phyloP scores from a whole-genome alignment of 2,113 vertebrate genomes.

The Neogobius melanostomus region DNA sequence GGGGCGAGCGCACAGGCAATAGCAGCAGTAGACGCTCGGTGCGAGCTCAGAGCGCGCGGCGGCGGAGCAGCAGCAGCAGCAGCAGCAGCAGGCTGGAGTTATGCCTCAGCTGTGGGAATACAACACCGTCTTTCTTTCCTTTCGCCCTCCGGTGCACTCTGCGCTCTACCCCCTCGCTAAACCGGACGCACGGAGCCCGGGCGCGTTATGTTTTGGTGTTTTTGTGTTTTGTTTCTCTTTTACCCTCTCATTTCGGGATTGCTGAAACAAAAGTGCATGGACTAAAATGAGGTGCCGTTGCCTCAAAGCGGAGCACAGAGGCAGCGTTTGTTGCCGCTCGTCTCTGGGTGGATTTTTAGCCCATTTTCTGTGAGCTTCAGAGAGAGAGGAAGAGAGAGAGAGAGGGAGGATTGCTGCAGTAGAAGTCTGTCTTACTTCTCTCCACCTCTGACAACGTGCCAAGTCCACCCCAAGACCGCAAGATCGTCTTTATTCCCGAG shows the following conservation, averaged over 20 bases:
- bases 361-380: constrained; percentile 57
- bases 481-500: constrained; percentile 38
- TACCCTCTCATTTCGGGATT: constrained; percentile 39
- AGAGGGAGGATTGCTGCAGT: constrained; percentile 40
- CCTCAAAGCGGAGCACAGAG: constrained; percentile 31
- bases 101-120: constrained; percentile 62
- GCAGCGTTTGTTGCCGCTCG: constrained; percentile 27
- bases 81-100: constrained; percentile 53
- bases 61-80: constrained; percentile 43
- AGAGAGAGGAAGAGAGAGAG: constrained; percentile 1
- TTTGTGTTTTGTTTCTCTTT: too few relatives aligned
- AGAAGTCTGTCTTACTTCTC: constrained; percentile 25
- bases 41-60: constrained; percentile 51
- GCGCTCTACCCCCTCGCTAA: background rate
- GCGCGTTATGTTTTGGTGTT: constrained; percentile 35
- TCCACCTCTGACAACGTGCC: constrained; percentile 56
- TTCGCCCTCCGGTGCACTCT: background rate
- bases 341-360: constrained; percentile 56
- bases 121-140: constrained; percentile 20
- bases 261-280: constrained; percentile 19
- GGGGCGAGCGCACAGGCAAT: constrained; percentile 18
- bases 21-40: constrained; percentile 63
- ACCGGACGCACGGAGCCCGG: constrained; percentile 17
- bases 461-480: constrained; percentile 44
- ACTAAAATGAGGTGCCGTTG: constrained; percentile 53